phyloP scores from a whole-genome alignment of 2,113 vertebrate genomes.

The Eleginops maclovinus region DNA sequence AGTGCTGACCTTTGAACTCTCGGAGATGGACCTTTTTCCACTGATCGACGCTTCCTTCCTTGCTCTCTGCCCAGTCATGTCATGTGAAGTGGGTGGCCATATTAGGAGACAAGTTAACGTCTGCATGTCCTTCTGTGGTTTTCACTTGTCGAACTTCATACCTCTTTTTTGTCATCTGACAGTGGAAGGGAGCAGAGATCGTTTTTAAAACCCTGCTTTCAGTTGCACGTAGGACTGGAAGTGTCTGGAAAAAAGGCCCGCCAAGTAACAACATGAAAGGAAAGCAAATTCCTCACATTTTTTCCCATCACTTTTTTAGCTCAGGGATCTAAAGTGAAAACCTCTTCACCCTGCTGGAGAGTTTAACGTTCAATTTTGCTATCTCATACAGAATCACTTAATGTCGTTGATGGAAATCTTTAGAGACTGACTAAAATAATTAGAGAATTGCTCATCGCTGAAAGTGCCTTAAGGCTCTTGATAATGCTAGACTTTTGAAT shows the following conservation, averaged over 20 bases:
- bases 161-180: slow-evolving; percentile 3
- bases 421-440: slow-evolving; percentile 20
- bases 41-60: slow-evolving; percentile 39
- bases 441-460: slow-evolving; percentile 18
- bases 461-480: slow-evolving; percentile 3
- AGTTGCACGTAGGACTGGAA: neutral
- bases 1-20: slow-evolving; percentile 58
- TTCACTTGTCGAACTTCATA: slow-evolving; percentile 16
- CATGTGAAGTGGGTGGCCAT: slow-evolving; percentile 40
- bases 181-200: neutral
- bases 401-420: neutral
- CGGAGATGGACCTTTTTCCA: slow-evolving; percentile 12
- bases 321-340: slow-evolving; percentile 28
- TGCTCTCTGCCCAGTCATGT: slow-evolving; percentile 20
- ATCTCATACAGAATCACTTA: neutral
- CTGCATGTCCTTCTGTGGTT: slow-evolving; percentile 12
- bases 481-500: slow-evolving; percentile 51
- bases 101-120: slow-evolving; percentile 14
- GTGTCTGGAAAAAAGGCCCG: slow-evolving; percentile 40
- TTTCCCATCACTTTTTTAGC: slow-evolving; percentile 25
- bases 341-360: slow-evolving; percentile 20
- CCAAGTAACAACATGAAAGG: slow-evolving; percentile 70
- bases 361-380: neutral
- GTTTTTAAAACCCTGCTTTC: slow-evolving; percentile 15
- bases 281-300: slow-evolving; percentile 74